These are phyloP conservation scores for Antechinus flavipes DNA, from an alignment of 2,113 vertebrate species.

Conservation along the genomic window DNA sequence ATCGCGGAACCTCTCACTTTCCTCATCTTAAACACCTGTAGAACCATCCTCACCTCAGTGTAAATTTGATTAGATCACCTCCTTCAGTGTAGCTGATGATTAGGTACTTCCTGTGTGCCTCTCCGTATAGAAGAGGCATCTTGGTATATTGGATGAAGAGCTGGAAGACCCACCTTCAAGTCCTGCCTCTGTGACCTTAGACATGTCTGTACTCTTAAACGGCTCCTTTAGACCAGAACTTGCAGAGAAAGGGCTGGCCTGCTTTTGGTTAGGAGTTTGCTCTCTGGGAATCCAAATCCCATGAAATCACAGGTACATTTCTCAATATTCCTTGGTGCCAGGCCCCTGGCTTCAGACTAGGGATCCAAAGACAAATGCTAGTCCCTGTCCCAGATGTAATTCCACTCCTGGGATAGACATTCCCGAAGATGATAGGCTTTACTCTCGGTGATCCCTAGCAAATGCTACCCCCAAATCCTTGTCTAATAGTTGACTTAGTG, in stretches of 20 bases:
- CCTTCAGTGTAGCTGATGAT: too few relatives aligned
- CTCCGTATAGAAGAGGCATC: too few relatives aligned
- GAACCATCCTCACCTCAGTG: too few relatives aligned
- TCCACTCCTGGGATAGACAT: not conserved
- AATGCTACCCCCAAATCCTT: not conserved
- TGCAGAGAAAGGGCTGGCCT: not conserved
- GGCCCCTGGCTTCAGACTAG: not conserved
- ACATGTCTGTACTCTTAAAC: not conserved
- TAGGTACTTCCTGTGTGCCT: too few relatives aligned
- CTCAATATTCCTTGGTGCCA: not conserved
- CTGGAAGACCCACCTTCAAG: not conserved
- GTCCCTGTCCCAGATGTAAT: not conserved
- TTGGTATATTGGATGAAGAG: too few relatives aligned
- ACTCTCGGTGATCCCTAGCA: not conserved
- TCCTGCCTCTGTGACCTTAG: not conserved
- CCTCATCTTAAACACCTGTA: not conserved
- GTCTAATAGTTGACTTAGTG: not conserved
- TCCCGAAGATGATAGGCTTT: not conserved
- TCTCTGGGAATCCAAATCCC: not conserved
- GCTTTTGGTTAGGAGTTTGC: not conserved
- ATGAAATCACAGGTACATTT: not conserved
- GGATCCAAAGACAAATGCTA: not conserved
- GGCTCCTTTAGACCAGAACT: not conserved
- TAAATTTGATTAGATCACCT: too few relatives aligned
- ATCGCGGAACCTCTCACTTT: not conserved